phyloP scores from a whole-genome alignment of 30 jellyfish, hydroid and myxozoan species.

The Sanderia malayensis region DNA sequence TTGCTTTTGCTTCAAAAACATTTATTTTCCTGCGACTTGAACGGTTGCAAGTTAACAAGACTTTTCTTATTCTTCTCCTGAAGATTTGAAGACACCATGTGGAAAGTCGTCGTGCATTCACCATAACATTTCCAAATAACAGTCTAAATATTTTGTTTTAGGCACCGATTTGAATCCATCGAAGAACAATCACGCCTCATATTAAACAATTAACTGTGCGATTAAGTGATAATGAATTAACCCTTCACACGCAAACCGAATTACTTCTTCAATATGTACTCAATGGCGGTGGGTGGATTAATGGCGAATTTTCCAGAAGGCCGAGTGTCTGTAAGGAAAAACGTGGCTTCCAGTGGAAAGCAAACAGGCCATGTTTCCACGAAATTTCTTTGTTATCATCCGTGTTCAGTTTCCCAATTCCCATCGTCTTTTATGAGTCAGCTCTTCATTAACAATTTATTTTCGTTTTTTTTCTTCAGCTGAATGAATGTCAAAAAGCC shows the following conservation, averaged over 20 bases:
- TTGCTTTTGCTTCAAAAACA: no score
- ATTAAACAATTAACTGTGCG: conserved; percentile 41
- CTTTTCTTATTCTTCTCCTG: no score
- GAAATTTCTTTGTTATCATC: no score
- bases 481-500: no score
- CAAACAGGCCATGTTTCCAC: background rate
- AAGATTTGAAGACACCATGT: background rate
- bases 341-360: conserved; percentile 39
- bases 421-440: no score
- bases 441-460: no score
- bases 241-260: conserved; percentile 66
- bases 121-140: conserved; percentile 8
- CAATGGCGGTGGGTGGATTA: conserved; percentile 56
- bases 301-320: conserved; percentile 28
- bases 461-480: no score
- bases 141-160: conserved; percentile 37
- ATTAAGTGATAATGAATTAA: conserved; percentile 68
- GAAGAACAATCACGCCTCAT: conserved; percentile 3
- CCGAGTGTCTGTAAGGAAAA: conserved; percentile 37
- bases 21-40: no score
- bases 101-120: background rate
- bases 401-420: no score
- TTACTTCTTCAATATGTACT: conserved; percentile 32
- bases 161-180: conserved; percentile 15
- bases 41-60: no score